phyloP scores from a whole-genome alignment of 2,113 vertebrate genomes.

The Hippocampus mohnikei region DNA sequence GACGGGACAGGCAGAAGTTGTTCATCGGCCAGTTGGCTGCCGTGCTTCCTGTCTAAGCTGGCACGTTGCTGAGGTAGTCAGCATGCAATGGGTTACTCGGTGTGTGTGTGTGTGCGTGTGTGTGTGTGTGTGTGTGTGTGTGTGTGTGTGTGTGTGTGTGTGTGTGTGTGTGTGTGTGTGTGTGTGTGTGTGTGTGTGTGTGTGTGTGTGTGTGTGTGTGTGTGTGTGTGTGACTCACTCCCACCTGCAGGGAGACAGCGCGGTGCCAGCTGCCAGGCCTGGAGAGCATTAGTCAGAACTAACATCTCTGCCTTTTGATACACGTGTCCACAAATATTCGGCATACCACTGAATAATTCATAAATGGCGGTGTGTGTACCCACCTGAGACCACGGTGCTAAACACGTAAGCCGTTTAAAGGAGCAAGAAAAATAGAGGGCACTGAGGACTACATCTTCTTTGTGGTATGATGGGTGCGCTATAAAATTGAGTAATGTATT shows the following conservation, averaged over 20 bases:
- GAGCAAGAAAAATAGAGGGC: not conserved
- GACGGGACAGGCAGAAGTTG: slow-evolving; percentile 48
- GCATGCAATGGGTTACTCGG: slow-evolving; percentile 45
- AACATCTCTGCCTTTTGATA: slow-evolving; percentile 49
- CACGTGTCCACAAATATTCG: slow-evolving; percentile 42
- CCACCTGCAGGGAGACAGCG: slow-evolving; percentile 66
- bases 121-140: slow-evolving; percentile 47
- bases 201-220: slow-evolving; percentile 12
- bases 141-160: slow-evolving; percentile 42
- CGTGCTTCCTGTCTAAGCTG: slow-evolving; percentile 46
- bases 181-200: slow-evolving; percentile 37
- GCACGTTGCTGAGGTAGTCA: slow-evolving; percentile 51
- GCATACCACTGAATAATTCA: slow-evolving; percentile 54
- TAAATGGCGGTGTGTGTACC: not conserved
- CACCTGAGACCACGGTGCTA: not conserved
- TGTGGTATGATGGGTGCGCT: too few relatives aligned
- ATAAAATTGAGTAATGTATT: too few relatives aligned
- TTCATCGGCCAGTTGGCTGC: slow-evolving; percentile 59
- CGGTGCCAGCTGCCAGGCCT: slow-evolving; percentile 65
- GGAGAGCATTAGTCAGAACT: slow-evolving; percentile 68
- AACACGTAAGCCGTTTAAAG: not conserved
- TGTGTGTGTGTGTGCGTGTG: slow-evolving; percentile 39
- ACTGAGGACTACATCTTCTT: not conserved
- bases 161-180: slow-evolving; percentile 37
- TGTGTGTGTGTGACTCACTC: slow-evolving; percentile 60